Base-by-base conservation (phyloP, 1,140 invertebrate genomes). In the Rhizoglyphus robini region DNA sequence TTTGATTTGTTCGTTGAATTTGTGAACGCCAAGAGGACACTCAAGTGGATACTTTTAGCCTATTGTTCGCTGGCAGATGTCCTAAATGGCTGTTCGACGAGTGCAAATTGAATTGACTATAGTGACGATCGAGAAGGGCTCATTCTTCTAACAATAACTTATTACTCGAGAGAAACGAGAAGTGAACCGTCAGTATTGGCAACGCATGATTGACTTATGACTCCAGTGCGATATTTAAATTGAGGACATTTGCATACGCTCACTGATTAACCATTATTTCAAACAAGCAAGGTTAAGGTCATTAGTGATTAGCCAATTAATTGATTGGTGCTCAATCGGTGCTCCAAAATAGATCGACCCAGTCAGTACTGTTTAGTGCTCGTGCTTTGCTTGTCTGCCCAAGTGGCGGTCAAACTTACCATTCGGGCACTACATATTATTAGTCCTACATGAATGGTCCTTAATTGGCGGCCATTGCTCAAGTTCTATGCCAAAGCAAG, bases 221-320 rank as follows among this genome's bases (percentile, higher is more conserved):
- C 36, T 18, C 36, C 8, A 18, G 51, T 23, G 51, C 20, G 8
- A 54, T 54, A 54, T 54, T 54, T 54, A 54, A 54, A 54, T 41
- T 15, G 51, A 54, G 51, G 51, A 54, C 51, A 54, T 8, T 54
- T 54, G 51, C 8, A 54, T 15, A 54, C 8, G 41, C 23, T n/a
- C n/a, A n/a, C 41, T 46, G 41, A 15, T 23, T 23, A 15, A 46
- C 41, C 23, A 46, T 23, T 46, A 46, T n/a, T n/a, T n/a, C n/a
- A n/a, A n/a, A n/a, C n/a, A n/a, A n/a, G n/a, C n/a, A 54, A 54
- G 51, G 51, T 54, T 54, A 54, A 54, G 51, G 51, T 54, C 51
- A 20, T 54, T 54, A 54, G 23, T 23, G 41, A 46, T 46, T 23
- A n/a, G 41, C 23, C 41, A 46, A 46, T 46, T 46, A 46, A 46